Base-by-base conservation (phyloP, 2,797 vertebrate species). In the Stomatorhinus walkeri region DNA sequence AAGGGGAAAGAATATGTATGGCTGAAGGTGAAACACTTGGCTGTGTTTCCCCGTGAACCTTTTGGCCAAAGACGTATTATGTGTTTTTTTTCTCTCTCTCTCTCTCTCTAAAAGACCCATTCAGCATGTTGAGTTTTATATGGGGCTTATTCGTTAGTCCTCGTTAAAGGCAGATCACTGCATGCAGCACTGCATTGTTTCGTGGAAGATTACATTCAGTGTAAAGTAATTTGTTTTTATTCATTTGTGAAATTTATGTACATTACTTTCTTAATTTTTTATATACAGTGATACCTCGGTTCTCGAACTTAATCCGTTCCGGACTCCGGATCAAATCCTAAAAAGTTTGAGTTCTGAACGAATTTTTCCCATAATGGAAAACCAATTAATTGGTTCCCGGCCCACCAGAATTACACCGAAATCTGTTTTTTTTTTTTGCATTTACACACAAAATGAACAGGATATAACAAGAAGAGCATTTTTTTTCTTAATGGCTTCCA, bases 1-100 rank as follows among this genome's bases (percentile, higher is more conserved):
- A 90, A 92, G 93, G 91, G 91, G 91, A 91, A 90, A 91, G 91
- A 89, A 89, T 89, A 81, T 43, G 76, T 81, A 92, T 91, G 89
- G 90, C 90, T 91, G 28, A 59, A 64, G 46, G 79, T 85, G 51
- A 61, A 88, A 84, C 88, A 61, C 79, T 46, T 85, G 54, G 79
- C 76, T n/a, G 32, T 10, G 40, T 32, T 88, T 88, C 54, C 32
- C 43, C 40, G 10, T 84, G 81, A 88, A 88, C 54, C 43, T 16
- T 46, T 61, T n/a, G 8, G 52, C 76, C 43, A 79, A 52, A 84
- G 54, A 28, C 2, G 43, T n/a, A 9, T 59, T 83, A 81, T 1
- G 16, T 16, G 10, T 16, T 76, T 76, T 79, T 32, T 72, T 14
- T 72, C n/a, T n/a, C n/a, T n/a, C n/a, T 32, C 1, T 19, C 6